These are phyloP conservation scores for Nymphicus hollandicus DNA, from an alignment of 2,113 vertebrate genomes.

Conservation along the genomic window DNA sequence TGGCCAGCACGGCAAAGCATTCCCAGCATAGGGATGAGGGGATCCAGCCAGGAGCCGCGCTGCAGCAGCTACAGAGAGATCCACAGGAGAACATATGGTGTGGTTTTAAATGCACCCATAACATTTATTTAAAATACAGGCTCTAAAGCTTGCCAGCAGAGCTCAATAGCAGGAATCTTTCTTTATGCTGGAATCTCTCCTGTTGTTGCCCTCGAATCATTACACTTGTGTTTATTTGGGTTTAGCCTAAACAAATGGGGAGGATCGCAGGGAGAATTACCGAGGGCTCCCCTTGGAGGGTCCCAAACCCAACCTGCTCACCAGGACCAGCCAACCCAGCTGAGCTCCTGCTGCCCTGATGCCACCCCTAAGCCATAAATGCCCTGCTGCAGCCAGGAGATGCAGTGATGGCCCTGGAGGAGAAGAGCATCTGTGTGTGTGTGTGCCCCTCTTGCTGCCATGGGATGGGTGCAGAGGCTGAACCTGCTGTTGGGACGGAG, in stretches of 20 bases:
- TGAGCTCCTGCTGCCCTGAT: background rate
- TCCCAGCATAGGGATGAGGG: background rate
- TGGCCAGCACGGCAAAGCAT: background rate
- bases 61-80: conserved; percentile 12
- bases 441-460: background rate
- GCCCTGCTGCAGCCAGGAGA: background rate
- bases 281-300: background rate
- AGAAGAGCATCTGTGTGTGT: background rate
- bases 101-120: conserved; percentile 41
- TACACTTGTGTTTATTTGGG: background rate
- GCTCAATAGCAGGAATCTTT: background rate
- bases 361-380: background rate
- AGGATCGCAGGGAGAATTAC: background rate
- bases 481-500: accelerated
- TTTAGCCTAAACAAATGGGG: background rate
- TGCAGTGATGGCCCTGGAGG: background rate
- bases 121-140: conserved; percentile 59
- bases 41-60: background rate
- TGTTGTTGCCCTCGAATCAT: background rate
- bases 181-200: background rate
- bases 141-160: conserved; percentile 30
- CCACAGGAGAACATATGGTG: conserved; percentile 24
- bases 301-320: background rate
- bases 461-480: background rate
- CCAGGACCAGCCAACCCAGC: background rate